A percentile compares a stretch with the other conserved stretches of the same genome.
These are phyloP conservation scores for Ectobius pallidus DNA, from an alignment of 2,888 invertebrate species.

Conservation along the genomic window DNA sequence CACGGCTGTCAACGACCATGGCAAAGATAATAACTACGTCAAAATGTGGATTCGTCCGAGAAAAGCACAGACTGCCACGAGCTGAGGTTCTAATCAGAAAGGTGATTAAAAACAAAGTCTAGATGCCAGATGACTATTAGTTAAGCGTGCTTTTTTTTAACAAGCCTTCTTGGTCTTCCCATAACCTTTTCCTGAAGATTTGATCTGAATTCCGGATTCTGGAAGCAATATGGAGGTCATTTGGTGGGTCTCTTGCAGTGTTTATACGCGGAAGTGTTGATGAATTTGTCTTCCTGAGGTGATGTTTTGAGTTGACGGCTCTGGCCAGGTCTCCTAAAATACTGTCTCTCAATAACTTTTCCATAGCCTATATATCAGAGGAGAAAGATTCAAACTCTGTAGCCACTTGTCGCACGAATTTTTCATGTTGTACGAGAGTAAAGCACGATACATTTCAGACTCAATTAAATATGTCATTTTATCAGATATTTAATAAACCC, in stretches of 20 bases:
- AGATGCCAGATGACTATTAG: too few species aligned
- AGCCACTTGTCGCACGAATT: not conserved
- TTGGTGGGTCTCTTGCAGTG: not conserved
- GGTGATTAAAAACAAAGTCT: too few species aligned
- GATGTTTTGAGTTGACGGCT: not conserved
- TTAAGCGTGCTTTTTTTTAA: too few species aligned
- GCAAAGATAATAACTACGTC: too few species aligned
- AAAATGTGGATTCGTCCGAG: too few species aligned
- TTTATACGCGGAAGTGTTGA: not conserved
- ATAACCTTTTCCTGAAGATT: not conserved
- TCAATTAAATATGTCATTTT: not conserved
- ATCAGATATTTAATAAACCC: not conserved
- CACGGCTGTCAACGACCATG: too few species aligned
- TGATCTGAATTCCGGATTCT: not conserved
- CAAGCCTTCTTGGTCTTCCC: not conserved
- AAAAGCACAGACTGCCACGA: too few species aligned
- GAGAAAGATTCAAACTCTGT: not conserved
- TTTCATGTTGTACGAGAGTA: not conserved
- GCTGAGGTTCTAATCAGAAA: too few species aligned
- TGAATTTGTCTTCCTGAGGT: not conserved
- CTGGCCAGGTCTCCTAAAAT: not conserved
- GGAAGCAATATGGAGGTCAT: not conserved
- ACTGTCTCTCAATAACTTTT: too few species aligned
- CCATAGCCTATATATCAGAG: not conserved
- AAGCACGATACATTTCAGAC: not conserved